Evolutionary conservation across 1,140 invertebrate genomes (phyloP).

Genomic region (Mylabris phalerata): DNA sequence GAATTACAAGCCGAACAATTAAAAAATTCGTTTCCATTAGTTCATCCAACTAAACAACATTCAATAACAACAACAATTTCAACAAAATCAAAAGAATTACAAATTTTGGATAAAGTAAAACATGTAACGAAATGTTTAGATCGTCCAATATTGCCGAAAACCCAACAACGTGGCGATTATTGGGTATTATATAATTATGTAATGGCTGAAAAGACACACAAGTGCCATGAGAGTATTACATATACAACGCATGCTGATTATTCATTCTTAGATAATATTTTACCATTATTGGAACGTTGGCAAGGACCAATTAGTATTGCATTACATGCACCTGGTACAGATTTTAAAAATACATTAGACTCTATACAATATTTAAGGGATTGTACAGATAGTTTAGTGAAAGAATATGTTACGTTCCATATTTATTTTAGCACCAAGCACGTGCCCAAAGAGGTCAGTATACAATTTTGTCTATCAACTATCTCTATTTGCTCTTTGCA

Average conservation of each 20-base stretch:
- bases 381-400: conserved; percentile 59
- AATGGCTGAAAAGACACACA: conserved; percentile 61
- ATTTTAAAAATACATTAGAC: conserved; percentile 57
- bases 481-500: too few species aligned
- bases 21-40: too few species aligned
- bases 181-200: conserved; percentile 89
- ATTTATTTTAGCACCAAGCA: conserved; percentile 80
- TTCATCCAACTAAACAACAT: neutral
- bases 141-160: conserved; percentile 53
- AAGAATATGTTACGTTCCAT: conserved; percentile 75
- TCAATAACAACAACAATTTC: neutral
- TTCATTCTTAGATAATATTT: conserved; percentile 84
- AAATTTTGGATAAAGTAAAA: conserved; percentile 38
- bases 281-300: conserved; percentile 70
- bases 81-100: neutral
- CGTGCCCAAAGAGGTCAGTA: conserved; percentile 63
- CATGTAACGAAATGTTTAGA: conserved; percentile 58
- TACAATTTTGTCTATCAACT: neutral
- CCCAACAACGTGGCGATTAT: conserved; percentile 74
- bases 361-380: conserved; percentile 62
- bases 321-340: conserved; percentile 67
- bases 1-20: neutral
- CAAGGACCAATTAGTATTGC: conserved; percentile 65
- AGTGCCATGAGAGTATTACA: conserved; percentile 82
- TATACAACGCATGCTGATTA: conserved; percentile 89